Evolutionary conservation across 2,888 invertebrate genomes (phyloP), one percentile per base, ranked within the genome.

Genomic region (Torymus tubicola): DNA sequence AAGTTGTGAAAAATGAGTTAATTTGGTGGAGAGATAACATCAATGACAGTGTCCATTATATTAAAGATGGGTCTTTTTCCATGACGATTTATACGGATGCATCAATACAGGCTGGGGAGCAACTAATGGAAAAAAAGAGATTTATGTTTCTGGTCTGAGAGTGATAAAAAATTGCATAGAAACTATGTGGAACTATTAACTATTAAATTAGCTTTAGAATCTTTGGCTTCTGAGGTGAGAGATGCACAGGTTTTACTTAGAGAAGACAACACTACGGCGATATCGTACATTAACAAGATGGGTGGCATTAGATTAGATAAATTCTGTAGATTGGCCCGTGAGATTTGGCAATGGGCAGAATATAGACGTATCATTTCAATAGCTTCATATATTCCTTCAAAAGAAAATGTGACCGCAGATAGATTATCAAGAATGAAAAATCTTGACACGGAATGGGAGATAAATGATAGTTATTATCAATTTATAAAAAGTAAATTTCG

Each of bases 191-290:
- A 77, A 50, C 42, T 82, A 11, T 61, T 77, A 58, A 64, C 69
- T 0, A 70, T 73, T 10, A 63, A 76, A 63, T 55, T 72, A 18
- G 76, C 68, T 5, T 57, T 81, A 61, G 53, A 58, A 16, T 53
- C 18, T 5, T 67, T 78, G 55, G 78, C 74, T 10, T 18, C n/a
- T 16, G 18, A 74, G 0, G 0, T 50, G 1, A 18, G 57, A 42
- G 57, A 67, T 24, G 50, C 5, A 14, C 57, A 82, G n/a, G 61
- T 81, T 12, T 52, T 82, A 13, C 14, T 83, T 3, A 70, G 81
- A 16, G 52, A 79, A 4, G 81, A 84, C 52, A 84, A 81, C 55
- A 69, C 79, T 2, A 82, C 84, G n/a, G n/a, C n/a, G n/a, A n/a
- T n/a, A n/a, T n/a, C n/a, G n/a, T n/a, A n/a, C n/a, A n/a, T n/a